Percentiles rank a stretch among this genome's conserved stretches.
phyloP scores from a whole-genome alignment of 2,888 invertebrate genomes.

The Portevinia maculata region DNA sequence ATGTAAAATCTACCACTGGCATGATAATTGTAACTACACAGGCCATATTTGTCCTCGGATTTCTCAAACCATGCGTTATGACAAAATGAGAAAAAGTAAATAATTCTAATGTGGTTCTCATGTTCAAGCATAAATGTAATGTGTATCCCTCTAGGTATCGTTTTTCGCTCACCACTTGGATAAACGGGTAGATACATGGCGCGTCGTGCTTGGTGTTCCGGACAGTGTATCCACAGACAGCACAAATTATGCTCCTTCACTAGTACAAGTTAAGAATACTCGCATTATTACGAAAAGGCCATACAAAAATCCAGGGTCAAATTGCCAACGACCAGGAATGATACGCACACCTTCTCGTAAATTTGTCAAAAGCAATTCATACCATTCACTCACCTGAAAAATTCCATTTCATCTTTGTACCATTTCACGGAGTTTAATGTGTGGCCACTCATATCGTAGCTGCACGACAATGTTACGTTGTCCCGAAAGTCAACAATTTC shows the following conservation, averaged over 20 bases:
- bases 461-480: conserved; percentile 83
- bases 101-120: conserved; percentile 82
- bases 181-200: conserved; percentile 68
- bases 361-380: conserved; percentile 59
- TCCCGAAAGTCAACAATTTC: conserved; percentile 83
- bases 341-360: conserved; percentile 33
- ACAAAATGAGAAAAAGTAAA: conserved; percentile 79
- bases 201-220: conserved; percentile 27
- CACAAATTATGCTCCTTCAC: no score
- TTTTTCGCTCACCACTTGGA: conserved; percentile 42
- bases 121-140: conserved; percentile 75
- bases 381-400: conserved; percentile 82
- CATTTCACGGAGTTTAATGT: conserved; percentile 84
- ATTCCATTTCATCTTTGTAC: conserved; percentile 84
- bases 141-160: conserved; percentile 56
- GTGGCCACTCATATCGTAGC: conserved; percentile 83
- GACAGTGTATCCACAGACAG: conserved; percentile 24
- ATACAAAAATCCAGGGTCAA: background rate
- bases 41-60: conserved; percentile 48
- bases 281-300: conserved; percentile 38
- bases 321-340: conserved; percentile 21
- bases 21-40: conserved; percentile 27
- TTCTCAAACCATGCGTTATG: conserved; percentile 53
- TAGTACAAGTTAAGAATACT: no score
- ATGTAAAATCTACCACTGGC: background rate